Percentiles rank a stretch among this genome's conserved stretches.
Conservation (phyloP, 2,797 vertebrate genomes). For the Scomberomorus guttatus region DNA sequence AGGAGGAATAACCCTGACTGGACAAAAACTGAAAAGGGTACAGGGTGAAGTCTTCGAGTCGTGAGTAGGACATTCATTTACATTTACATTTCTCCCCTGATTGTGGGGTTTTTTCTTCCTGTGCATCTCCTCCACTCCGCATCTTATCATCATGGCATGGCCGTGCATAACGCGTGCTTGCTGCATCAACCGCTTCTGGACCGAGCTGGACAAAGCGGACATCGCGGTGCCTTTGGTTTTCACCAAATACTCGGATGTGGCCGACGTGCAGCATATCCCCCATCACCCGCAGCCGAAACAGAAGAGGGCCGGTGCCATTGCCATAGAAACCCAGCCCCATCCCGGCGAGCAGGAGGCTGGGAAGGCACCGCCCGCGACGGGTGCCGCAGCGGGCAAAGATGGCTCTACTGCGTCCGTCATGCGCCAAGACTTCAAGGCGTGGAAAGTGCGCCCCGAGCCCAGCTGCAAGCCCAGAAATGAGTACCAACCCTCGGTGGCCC, state of each 20-base stretch:
- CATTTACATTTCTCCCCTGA: slow-evolving; percentile 3
- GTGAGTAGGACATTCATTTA: slow-evolving; percentile 69
- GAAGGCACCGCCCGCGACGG: slow-evolving; percentile 77
- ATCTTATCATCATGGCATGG: slow-evolving; percentile 91
- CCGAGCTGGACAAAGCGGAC: slow-evolving; percentile 96
- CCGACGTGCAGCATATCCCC: slow-evolving; percentile 87
- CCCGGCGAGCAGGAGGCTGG: slow-evolving; percentile 81
- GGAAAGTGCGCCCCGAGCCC: slow-evolving; percentile 94
- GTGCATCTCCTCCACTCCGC: slow-evolving; percentile 20
- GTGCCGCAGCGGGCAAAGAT: slow-evolving; percentile 77
- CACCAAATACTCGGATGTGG: slow-evolving; percentile 95
- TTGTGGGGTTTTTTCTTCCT: background rate
- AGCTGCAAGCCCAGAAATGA: slow-evolving; percentile 95
- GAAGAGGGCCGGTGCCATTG: slow-evolving; percentile 77
- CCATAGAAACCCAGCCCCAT: slow-evolving; percentile 90
- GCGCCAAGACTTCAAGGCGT: slow-evolving; percentile 95
- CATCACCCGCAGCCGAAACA: slow-evolving; percentile 82
- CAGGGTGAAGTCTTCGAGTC: slow-evolving; percentile 38
- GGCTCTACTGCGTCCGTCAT: slow-evolving; percentile 91
- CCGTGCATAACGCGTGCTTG: slow-evolving; percentile 98
- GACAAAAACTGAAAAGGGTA: slow-evolving; percentile 40
- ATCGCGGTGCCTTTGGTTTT: slow-evolving; percentile 97
- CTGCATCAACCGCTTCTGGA: slow-evolving; percentile 99
- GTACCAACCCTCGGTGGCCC: slow-evolving; percentile 90
- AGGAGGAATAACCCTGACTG: slow-evolving; percentile 54